Evolutionary conservation across 2,888 invertebrate genomes (phyloP), one percentile per base, ranked within the genome.

Genomic region (Oxycera nigricornis): DNA sequence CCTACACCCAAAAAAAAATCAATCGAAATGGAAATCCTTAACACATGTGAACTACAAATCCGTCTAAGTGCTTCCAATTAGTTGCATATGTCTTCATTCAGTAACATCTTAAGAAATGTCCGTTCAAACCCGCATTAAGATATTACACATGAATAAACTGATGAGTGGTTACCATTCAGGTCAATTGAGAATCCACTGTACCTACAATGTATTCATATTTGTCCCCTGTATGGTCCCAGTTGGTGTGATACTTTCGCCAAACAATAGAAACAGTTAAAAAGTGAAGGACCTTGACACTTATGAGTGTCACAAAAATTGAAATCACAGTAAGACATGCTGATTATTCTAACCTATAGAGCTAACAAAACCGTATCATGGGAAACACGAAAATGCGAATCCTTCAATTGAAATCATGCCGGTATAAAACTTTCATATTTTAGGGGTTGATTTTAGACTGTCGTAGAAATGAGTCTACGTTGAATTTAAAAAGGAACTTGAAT

Each of bases 231-330:
- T 68, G 73, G 73, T 59, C 75, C 46, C 75, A 75, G 75, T 75
- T 75, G 75, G 75, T 68, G 73, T 61, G 75, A 75, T 75, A 68
- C 61, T 73, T 59, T 67, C 67, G 59, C 55, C 35, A 55, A 75
- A 75, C 75, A 75, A 75, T 75, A 50, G 73, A 68, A 73, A 75
- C 73, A 75, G 75, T 75, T 75, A 73, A 75, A 52, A 75, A 61
- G 52, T 68, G 73, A 75, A 75, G 75, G 61, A 68, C 73, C 68
- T 73, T 39, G 31, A 59, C 75, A 70, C 52, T 70, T 70, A 52
- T 26, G 11, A 70, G 68, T 70, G 68, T 70, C 50, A 52, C 20
- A 52, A 52, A 67, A 46, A 70, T 70, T 31, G 52, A 70, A 52
- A 52, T 52, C 52, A 50, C 52, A 70, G 68, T 41, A 17, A 70